phyloP scores from a whole-genome alignment of 2,797 vertebrate genomes.

The Kryptopterus vitreolus region DNA sequence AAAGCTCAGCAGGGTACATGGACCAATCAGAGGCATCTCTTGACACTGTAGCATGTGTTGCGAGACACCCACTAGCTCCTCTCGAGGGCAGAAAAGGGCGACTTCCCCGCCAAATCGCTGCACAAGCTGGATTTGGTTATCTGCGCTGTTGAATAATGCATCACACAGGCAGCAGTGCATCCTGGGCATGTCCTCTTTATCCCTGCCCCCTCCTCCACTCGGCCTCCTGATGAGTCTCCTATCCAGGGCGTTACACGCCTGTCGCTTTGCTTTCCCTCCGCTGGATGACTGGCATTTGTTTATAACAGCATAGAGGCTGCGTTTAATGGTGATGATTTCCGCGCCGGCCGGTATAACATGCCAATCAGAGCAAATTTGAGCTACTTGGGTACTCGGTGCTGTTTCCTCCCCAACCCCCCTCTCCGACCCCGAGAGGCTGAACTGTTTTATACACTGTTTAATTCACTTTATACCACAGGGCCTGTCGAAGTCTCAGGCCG shows the following conservation, averaged over 20 bases:
- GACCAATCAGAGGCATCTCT: conserved; percentile 17
- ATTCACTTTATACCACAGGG: background rate
- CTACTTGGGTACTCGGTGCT: background rate
- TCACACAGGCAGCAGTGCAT: conserved; percentile 45
- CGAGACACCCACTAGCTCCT: conserved; percentile 23
- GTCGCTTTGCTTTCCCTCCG: conserved; percentile 31
- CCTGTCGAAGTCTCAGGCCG: background rate
- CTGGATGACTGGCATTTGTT: conserved; percentile 33
- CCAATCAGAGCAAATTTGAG: conserved; percentile 4
- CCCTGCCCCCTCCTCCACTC: conserved; percentile 21
- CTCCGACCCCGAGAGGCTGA: background rate
- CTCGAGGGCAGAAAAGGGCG: conserved; percentile 35
- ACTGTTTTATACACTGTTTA: background rate
- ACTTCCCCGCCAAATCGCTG: conserved; percentile 36
- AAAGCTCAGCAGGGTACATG: conserved; percentile 26
- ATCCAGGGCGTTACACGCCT: conserved; percentile 37
- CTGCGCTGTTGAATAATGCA: conserved; percentile 43
- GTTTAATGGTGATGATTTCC: conserved; percentile 8
- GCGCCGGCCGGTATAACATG: background rate
- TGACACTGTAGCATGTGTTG: conserved; percentile 18
- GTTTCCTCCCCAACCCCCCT: too few species aligned
- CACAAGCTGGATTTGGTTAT: conserved; percentile 48
- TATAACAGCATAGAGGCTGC: conserved; percentile 12
- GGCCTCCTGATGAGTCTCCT: conserved; percentile 33
- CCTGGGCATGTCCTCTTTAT: conserved; percentile 46